These are phyloP conservation scores for Bradypus variegatus DNA, from an alignment of 2,797 vertebrate genomes.

Conservation along the genomic window DNA sequence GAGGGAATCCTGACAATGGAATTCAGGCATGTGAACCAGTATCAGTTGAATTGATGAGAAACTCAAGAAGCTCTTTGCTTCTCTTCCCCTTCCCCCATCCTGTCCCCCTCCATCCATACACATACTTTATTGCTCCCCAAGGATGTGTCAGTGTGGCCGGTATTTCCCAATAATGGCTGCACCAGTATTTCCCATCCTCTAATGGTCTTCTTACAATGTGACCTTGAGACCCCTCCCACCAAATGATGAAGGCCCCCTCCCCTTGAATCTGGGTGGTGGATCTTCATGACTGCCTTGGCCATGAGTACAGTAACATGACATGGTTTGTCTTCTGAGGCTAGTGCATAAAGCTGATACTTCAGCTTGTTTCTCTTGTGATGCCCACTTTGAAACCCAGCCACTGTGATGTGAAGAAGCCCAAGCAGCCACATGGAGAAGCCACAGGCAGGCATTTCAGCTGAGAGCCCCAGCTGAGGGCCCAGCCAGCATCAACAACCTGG, in stretches of 20 bases:
- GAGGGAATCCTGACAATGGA: too few relatives aligned
- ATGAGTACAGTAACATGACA: background rate
- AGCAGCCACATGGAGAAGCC: background rate
- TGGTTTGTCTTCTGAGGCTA: background rate
- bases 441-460: background rate
- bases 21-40: background rate
- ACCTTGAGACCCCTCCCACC: too few relatives aligned
- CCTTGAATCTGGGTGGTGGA: background rate
- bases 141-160: background rate
- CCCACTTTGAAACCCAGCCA: background rate
- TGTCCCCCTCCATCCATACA: background rate
- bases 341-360: background rate
- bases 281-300: background rate
- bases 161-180: background rate
- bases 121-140: too few relatives aligned
- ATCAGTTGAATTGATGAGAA: background rate
- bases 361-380: background rate
- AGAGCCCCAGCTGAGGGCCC: background rate
- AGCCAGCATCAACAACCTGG: too few relatives aligned
- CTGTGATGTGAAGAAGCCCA: background rate
- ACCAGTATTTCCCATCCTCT: background rate
- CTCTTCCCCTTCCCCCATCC: too few relatives aligned
- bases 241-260: background rate
- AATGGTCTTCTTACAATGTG: background rate
- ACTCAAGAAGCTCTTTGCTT: too few relatives aligned